Percentiles rank a stretch among this genome's conserved stretches.
These are phyloP conservation scores for Palythoa heliodiscus DNA, from an alignment of 92 coral and sea anemone species.

Conservation along the genomic window DNA sequence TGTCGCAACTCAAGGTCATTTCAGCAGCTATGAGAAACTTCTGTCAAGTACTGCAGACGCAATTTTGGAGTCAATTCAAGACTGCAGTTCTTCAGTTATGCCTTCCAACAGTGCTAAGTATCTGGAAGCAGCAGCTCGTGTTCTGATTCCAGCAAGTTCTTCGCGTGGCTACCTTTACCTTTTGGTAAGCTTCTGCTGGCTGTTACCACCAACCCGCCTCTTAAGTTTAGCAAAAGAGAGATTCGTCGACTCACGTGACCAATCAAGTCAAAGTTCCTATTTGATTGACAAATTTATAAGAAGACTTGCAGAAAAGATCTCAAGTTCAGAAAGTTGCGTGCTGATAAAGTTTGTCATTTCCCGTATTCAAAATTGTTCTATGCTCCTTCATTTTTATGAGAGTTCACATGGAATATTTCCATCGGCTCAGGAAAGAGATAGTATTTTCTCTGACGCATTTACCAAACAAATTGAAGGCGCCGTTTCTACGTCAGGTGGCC, in stretches of 20 bases:
- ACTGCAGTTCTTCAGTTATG: background rate
- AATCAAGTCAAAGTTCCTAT: background rate
- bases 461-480: background rate
- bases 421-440: background rate
- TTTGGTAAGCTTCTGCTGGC: slow-evolving; percentile 5
- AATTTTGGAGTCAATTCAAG: background rate
- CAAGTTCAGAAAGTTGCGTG: background rate
- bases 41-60: background rate
- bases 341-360: slow-evolving; percentile 1
- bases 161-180: slow-evolving; percentile 19
- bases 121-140: slow-evolving; percentile 37
- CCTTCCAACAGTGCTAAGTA: slow-evolving; percentile 22
- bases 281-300: background rate
- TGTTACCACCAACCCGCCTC: slow-evolving; percentile 7
- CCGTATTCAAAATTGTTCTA: background rate
- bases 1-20: background rate
- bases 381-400: background rate
- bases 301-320: background rate
- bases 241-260: background rate
- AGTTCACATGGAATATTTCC: background rate
- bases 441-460: background rate
- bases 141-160: slow-evolving; percentile 16
- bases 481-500: background rate
- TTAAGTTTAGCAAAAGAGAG: slow-evolving; percentile 4
- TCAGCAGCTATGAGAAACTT: background rate